Conservation (phyloP, 1,140 invertebrate genomes). For the Harlomillsia oculata region DNA sequence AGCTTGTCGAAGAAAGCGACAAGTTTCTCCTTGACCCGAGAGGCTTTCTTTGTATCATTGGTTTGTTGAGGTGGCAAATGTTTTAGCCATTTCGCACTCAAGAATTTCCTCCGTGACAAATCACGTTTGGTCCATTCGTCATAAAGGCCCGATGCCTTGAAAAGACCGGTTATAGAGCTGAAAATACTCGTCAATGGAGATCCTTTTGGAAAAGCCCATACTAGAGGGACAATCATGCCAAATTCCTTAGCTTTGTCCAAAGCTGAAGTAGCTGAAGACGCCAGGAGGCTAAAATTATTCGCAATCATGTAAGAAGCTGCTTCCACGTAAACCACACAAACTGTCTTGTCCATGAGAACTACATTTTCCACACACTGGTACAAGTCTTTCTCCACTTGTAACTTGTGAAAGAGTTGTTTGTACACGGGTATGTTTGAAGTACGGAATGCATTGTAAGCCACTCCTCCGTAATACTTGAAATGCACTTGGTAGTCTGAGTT, state of each 20-base stretch:
- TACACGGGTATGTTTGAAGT: slow-evolving; percentile 2
- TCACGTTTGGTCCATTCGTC: slow-evolving; percentile 5
- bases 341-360: not conserved
- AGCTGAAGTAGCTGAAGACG: not conserved
- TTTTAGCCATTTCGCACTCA: not conserved
- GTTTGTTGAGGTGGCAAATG: no score
- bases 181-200: not conserved
- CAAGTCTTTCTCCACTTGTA: not conserved
- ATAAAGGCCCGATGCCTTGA: slow-evolving; percentile 1
- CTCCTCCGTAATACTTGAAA: slow-evolving; percentile 17
- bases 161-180: not conserved
- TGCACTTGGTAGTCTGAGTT: slow-evolving; percentile 3
- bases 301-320: slow-evolving; percentile 4
- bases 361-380: slow-evolving; percentile 10
- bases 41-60: not conserved
- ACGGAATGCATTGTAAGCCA: slow-evolving; percentile 1
- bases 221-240: slow-evolving; percentile 1
- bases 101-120: not conserved
- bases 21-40: no score
- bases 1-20: not conserved
- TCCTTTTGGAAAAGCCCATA: slow-evolving; percentile 11
- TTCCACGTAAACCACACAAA: slow-evolving; percentile 13
- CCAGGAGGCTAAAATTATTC: slow-evolving; percentile 2
- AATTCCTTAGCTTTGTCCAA: slow-evolving; percentile 7
- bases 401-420: not conserved